These are phyloP conservation scores for Parauchenoglanis punctatus DNA, from an alignment of 2,797 vertebrate species.

Conservation along the genomic window DNA sequence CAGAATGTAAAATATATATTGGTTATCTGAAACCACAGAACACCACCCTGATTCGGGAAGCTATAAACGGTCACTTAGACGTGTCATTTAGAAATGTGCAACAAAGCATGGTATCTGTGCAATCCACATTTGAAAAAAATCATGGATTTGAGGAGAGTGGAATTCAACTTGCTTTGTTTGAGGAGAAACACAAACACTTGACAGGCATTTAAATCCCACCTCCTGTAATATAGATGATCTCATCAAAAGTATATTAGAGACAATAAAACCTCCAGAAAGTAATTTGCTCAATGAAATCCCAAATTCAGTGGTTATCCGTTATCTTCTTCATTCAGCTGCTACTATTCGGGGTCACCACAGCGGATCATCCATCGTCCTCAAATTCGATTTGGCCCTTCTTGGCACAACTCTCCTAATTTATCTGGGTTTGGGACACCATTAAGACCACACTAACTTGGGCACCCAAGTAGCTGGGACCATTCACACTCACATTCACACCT, in stretches of 20 bases:
- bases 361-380: too few species aligned
- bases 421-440: too few species aligned
- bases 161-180: neutral
- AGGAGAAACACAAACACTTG: neutral
- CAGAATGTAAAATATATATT: neutral
- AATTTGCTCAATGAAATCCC: neutral
- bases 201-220: neutral
- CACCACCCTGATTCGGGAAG: neutral
- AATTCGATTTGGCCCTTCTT: too few species aligned
- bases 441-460: too few species aligned
- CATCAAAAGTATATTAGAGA: neutral
- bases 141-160: neutral
- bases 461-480: too few species aligned
- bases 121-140: neutral
- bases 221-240: neutral
- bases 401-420: too few species aligned
- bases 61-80: neutral
- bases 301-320: neutral
- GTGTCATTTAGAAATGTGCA: too few species aligned
- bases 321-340: neutral
- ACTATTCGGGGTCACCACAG: too few species aligned
- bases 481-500: too few species aligned
- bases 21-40: constrained; percentile 9
- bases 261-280: neutral
- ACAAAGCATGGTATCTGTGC: too few species aligned